Percentiles rank a stretch among this genome's conserved stretches.
phyloP scores from a whole-genome alignment of 2,888 invertebrate species.

The Osmoderma eremita region DNA sequence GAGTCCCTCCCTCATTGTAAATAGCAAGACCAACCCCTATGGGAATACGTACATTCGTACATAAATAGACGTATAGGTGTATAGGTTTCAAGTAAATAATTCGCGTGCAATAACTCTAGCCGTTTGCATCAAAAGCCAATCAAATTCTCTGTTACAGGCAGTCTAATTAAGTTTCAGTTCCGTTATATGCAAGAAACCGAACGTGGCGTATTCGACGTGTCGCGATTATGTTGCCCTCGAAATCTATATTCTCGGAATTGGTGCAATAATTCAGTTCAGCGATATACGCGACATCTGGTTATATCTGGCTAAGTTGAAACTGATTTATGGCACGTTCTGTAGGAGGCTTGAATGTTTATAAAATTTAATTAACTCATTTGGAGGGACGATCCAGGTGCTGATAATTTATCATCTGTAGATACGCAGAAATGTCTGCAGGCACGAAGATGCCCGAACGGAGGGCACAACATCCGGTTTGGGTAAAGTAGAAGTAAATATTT shows the following conservation, averaged over 20 bases:
- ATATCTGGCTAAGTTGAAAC: conserved; percentile 45
- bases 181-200: conserved; percentile 49
- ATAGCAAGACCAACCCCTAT: background rate
- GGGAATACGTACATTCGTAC: no score
- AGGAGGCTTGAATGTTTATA: conserved; percentile 42
- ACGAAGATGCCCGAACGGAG: no score
- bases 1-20: conserved; percentile 14
- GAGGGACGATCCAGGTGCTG: conserved; percentile 35
- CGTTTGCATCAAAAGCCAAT: conserved; percentile 48
- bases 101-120: conserved; percentile 43
- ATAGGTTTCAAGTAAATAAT: background rate
- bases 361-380: conserved; percentile 46
- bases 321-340: conserved; percentile 37
- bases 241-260: conserved; percentile 53
- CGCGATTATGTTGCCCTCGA: conserved; percentile 50
- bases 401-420: conserved; percentile 31
- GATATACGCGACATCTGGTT: conserved; percentile 50
- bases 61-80: no score
- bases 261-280: conserved; percentile 54
- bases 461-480: no score
- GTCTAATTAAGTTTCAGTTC: conserved; percentile 50
- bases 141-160: conserved; percentile 44
- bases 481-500: no score
- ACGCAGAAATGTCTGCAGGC: conserved; percentile 1
- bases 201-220: conserved; percentile 39